Conservation (phyloP, 2,888 invertebrate species). For the Orthosia cruda region DNA sequence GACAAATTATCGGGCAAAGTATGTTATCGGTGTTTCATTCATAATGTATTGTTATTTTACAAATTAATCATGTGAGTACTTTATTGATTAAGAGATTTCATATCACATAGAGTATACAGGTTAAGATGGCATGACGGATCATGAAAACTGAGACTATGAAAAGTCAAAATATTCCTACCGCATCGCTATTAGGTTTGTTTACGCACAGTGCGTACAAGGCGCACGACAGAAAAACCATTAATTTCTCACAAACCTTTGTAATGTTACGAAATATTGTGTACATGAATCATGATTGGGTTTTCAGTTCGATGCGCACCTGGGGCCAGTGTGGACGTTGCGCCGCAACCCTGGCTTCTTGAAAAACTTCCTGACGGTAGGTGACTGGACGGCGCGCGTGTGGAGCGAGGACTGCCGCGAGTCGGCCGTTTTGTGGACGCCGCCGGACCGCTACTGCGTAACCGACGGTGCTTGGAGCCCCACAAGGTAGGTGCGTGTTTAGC, state of each 20-base stretch:
- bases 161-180: no score
- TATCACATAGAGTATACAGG: no score
- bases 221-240: no score
- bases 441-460: slow-evolving; percentile 93
- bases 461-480: slow-evolving; percentile 97
- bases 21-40: slow-evolving; percentile 13
- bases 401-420: slow-evolving; percentile 98
- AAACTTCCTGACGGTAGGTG: slow-evolving; percentile 98
- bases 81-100: no score
- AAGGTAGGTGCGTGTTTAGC: slow-evolving; percentile 87
- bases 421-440: slow-evolving; percentile 96
- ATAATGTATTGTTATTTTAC: neutral
- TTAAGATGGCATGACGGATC: no score
- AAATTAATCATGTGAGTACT: no score
- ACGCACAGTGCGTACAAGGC: no score
- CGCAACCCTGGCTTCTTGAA: slow-evolving; percentile 96
- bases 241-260: no score
- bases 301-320: slow-evolving; percentile 94
- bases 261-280: no score
- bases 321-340: slow-evolving; percentile 97
- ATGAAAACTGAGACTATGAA: no score
- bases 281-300: neutral
- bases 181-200: no score
- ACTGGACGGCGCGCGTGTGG: slow-evolving; percentile 98
- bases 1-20: slow-evolving; percentile 93